Evolutionary conservation across 64 coral and sea anemone genomes (phyloP).

Genomic region (Pocillopora damicornis): DNA sequence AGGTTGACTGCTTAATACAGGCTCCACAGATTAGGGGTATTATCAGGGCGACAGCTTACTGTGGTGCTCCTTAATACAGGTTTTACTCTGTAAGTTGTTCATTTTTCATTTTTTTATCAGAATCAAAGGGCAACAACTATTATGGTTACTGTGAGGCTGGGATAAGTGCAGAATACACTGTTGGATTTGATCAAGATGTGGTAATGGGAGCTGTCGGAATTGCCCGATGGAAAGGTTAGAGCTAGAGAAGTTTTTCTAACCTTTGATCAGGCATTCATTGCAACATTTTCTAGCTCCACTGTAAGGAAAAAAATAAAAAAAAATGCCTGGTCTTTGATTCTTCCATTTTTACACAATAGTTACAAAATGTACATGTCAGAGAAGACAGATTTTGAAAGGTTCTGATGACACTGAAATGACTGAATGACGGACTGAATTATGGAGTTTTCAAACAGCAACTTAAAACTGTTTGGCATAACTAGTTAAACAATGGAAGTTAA

Average conservation of each 20-base stretch:
- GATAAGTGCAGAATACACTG: conserved; percentile 56
- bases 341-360: too few species aligned
- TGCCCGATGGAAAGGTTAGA: conserved; percentile 47
- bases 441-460: too few species aligned
- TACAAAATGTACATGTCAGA: too few species aligned
- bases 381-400: too few species aligned
- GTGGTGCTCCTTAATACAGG: background rate
- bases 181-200: conserved; percentile 5
- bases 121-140: conserved; percentile 27
- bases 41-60: background rate
- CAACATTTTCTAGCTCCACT: background rate
- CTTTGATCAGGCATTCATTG: background rate
- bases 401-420: too few species aligned
- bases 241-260: background rate
- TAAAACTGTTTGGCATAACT: too few species aligned
- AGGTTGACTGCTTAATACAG: too few species aligned
- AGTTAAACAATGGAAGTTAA: too few species aligned
- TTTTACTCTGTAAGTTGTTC: background rate
- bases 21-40: too few species aligned
- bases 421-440: too few species aligned
- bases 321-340: too few species aligned
- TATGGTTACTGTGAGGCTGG: conserved; percentile 71
- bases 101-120: background rate
- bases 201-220: conserved; percentile 58
- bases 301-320: too few species aligned